Evolutionary conservation across 2,888 invertebrate species (phyloP), one percentile per base, ranked within the genome.

Genomic region (Pilophorus perplexus): DNA sequence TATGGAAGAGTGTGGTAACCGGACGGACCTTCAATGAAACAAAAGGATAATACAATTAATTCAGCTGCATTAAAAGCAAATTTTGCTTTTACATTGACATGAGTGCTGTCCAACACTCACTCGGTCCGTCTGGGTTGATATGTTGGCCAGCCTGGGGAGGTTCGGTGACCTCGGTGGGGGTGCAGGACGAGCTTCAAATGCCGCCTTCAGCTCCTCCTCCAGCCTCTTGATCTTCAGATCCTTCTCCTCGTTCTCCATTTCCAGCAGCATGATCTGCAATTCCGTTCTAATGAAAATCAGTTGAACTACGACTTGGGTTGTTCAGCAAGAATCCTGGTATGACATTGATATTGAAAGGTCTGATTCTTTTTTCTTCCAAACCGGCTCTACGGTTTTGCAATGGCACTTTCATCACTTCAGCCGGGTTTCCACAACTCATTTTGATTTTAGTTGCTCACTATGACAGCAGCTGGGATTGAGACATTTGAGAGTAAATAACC

Each of bases 41-140:
- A 74, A n/a, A 42, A 42, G 42, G n/a, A 42, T 14, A 33, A 10
- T 33, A 33, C 10, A 33, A 33, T 33, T 33, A 10, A 33, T 33
- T 33, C 6, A n/a, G 42, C n/a, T n/a, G n/a, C n/a, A n/a, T n/a
- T n/a, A n/a, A n/a, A n/a, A n/a, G n/a, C n/a, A n/a, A 42, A 42
- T 42, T 14, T 42, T 42, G n/a, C 5, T 42, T 8, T 50, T 69
- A 67, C 33, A 64, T 60, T 50, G 57, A 67, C 66, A 25, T 44
- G 38, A n/a, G n/a, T 33, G 33, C 33, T 33, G 33, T 33, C 33
- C 12, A 33, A 33, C 33, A 33, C 78, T 76, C 80, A 91, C 90
- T 84, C 90, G 83, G 77, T 91, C 91, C 27, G 91, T 91, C 81
- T 91, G 91, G 74, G 91, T 91, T 74, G 91, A 88, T 72, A 87